Percentiles rank a stretch among this genome's conserved stretches.
These are phyloP conservation scores for Lysandra bellargus DNA, from an alignment of 2,888 invertebrate species.

Conservation along the genomic window DNA sequence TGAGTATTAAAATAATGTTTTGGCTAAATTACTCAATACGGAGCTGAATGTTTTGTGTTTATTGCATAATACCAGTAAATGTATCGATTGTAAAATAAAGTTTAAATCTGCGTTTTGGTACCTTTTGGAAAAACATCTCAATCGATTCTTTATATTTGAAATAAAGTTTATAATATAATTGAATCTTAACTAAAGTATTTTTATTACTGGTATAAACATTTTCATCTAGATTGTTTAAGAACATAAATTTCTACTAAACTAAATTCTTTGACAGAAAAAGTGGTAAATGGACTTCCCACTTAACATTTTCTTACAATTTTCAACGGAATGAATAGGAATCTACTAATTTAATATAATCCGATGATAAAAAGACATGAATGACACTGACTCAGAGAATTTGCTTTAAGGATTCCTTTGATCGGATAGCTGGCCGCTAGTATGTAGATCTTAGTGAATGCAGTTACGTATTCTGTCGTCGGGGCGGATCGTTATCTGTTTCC, in stretches of 20 bases:
- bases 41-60: neutral
- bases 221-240: no score
- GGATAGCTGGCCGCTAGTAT: conserved; percentile 57
- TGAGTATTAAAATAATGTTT: neutral
- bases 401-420: conserved; percentile 61
- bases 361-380: conserved; percentile 45
- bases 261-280: neutral
- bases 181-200: no score
- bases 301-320: neutral
- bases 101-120: neutral
- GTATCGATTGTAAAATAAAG: neutral
- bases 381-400: conserved; percentile 44
- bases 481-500: conserved; percentile 80
- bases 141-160: no score
- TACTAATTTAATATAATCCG: conserved; percentile 3
- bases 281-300: neutral
- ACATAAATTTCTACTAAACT: no score
- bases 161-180: no score
- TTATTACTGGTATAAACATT: no score
- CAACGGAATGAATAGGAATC: neutral
- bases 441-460: conserved; percentile 73
- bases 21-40: neutral
- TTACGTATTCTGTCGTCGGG: conserved; percentile 79
- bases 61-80: neutral
- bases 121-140: no score